Percentiles rank a stretch among this genome's conserved stretches.
Conservation (phyloP, 2,888 invertebrate genomes). For the Galerucella nymphaeae region DNA sequence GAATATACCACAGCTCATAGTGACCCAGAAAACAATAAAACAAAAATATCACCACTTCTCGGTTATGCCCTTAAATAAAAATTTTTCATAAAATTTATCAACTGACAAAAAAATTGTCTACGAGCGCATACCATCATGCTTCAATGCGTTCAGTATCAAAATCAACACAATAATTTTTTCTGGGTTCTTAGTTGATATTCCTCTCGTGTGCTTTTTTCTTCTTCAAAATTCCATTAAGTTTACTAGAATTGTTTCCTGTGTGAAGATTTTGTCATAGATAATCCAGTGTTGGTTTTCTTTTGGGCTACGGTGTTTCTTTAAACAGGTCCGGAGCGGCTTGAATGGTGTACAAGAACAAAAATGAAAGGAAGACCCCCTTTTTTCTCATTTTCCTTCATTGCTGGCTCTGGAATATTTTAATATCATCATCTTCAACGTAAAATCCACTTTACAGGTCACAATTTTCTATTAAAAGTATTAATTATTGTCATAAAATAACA, state of each 20-base stretch:
- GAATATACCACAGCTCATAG: too few relatives aligned
- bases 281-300: neutral
- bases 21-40: too few relatives aligned
- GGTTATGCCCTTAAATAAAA: too few relatives aligned
- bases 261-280: conserved; percentile 35
- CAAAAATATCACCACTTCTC: too few relatives aligned
- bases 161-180: conserved; percentile 5
- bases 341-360: neutral
- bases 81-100: too few relatives aligned
- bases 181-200: conserved; percentile 24
- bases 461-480: too few relatives aligned
- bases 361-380: too few relatives aligned
- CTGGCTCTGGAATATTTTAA: too few relatives aligned
- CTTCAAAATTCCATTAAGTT: conserved; percentile 41
- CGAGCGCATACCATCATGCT: neutral
- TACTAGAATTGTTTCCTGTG: conserved; percentile 30
- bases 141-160: neutral
- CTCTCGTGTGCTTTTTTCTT: conserved; percentile 29
- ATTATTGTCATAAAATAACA: too few relatives aligned
- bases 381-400: too few relatives aligned
- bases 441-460: too few relatives aligned
- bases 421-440: too few relatives aligned
- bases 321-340: neutral
- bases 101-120: neutral
- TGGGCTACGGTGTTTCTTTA: neutral